Percentiles rank a stretch among this genome's conserved stretches.
phyloP scores from a whole-genome alignment of 2,113 vertebrate genomes.

The Plecotus auritus region DNA sequence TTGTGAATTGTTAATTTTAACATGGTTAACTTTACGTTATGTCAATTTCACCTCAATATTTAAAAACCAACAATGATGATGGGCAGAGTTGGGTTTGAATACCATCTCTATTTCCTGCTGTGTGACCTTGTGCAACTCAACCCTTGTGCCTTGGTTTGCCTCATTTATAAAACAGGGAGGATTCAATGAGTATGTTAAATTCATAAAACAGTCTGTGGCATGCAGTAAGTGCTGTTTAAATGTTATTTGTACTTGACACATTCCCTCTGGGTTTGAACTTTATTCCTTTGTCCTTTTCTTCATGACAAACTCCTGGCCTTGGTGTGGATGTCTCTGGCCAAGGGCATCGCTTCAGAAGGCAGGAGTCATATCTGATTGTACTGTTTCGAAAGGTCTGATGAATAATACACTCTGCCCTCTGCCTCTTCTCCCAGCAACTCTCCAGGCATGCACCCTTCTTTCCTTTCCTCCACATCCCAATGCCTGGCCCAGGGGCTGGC shows the following conservation, averaged over 20 bases:
- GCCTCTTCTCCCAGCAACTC: neutral
- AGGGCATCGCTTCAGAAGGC: neutral
- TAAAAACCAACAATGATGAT: neutral
- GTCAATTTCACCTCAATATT: neutral
- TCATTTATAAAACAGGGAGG: neutral
- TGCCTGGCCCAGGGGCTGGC: neutral
- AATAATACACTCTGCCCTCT: neutral
- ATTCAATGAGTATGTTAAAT: fast-evolving
- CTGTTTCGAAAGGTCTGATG: constrained; percentile 36
- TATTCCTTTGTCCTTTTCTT: constrained; percentile 20
- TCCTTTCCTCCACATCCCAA: neutral
- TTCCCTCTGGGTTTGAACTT: neutral
- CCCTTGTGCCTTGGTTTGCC: neutral
- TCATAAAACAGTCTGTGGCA: neutral
- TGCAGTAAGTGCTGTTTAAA: neutral
- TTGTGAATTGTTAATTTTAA: neutral
- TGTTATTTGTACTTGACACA: neutral
- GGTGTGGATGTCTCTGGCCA: neutral
- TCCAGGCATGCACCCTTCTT: neutral
- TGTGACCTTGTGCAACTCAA: neutral
- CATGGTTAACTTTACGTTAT: neutral
- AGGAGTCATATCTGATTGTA: neutral
- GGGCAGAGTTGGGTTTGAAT: neutral
- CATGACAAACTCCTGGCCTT: neutral
- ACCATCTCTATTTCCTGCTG: neutral